A percentile compares a stretch with the other conserved stretches of the same genome.
Conservation (phyloP, 2,113 vertebrate species). For the Scomber japonicus region DNA sequence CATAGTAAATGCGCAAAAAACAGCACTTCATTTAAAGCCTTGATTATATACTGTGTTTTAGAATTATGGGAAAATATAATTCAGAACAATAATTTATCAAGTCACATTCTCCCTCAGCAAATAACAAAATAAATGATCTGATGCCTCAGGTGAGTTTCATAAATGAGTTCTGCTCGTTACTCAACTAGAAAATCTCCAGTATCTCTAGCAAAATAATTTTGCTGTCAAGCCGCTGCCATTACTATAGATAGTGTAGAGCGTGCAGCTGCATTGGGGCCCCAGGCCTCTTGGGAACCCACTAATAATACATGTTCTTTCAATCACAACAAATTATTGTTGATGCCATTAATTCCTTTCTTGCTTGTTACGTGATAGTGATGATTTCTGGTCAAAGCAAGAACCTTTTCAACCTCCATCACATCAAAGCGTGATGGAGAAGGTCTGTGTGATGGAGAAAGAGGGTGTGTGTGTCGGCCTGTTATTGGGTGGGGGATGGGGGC, state of each 20-base stretch:
- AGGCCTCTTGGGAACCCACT: slow-evolving; percentile 52
- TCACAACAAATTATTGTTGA: slow-evolving; percentile 61
- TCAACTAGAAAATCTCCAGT: background rate
- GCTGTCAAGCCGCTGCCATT: slow-evolving; percentile 30
- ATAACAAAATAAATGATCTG: background rate
- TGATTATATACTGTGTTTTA: background rate
- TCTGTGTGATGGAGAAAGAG: slow-evolving; percentile 32
- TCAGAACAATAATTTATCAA: background rate
- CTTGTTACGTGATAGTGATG: slow-evolving; percentile 42
- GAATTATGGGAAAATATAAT: background rate
- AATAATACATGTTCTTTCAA: slow-evolving; percentile 68
- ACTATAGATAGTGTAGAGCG: slow-evolving; percentile 29
- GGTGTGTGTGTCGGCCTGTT: slow-evolving; percentile 31
- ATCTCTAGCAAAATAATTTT: slow-evolving; percentile 30
- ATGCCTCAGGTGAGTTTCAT: background rate
- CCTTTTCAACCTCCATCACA: slow-evolving; percentile 47
- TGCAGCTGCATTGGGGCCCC: slow-evolving; percentile 48
- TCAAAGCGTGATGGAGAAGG: slow-evolving; percentile 25
- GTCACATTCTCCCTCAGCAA: background rate
- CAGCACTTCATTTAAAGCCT: background rate
- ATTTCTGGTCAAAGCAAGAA: slow-evolving; percentile 50
- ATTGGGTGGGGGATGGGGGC: slow-evolving; percentile 45
- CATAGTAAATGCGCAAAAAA: background rate
- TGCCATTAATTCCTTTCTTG: slow-evolving; percentile 32
- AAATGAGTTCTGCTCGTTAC: slow-evolving; percentile 1